Base-by-base conservation (phyloP, 2,113 vertebrate species). In the Chitala chitala region DNA sequence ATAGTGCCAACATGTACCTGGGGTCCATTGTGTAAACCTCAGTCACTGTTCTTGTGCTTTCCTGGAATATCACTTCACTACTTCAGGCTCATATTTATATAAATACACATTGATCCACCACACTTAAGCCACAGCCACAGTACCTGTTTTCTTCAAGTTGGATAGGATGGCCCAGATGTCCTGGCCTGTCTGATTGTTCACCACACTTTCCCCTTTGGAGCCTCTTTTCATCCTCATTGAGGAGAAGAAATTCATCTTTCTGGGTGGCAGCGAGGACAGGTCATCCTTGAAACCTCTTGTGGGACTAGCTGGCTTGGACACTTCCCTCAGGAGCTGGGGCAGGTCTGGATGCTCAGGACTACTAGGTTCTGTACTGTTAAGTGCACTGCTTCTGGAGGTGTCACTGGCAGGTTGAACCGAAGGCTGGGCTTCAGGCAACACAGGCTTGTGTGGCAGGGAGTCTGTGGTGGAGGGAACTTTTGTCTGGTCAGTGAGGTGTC, bases 71-170 rank as follows among this genome's bases (percentile, higher is more conserved):
- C n/a, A n/a, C n/a, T n/a, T n/a, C n/a, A n/a, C n/a, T n/a, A n/a
- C n/a, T n/a, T n/a, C n/a, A n/a, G n/a, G n/a, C n/a, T n/a, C n/a
- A n/a, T n/a, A n/a, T n/a, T n/a, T n/a, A n/a, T n/a, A n/a, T n/a
- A n/a, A n/a, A n/a, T n/a, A n/a, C n/a, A n/a, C n/a, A n/a, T n/a
- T n/a, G n/a, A n/a, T n/a, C n/a, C 48, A 51, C 48, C 48, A 51
- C 48, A 51, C 48, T 8, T 48, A 3, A 40, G 8, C 65, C 22
- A 69, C 31, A 55, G 7, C 10, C 0, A 42, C 13, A 24, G 40
- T 74, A 89, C 90, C 87, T 87, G 89, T 88, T 78, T 81, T 88
- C 33, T 81, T 81, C 68, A 91, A 80, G 64, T 87, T 88, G 72
- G 80, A 79, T 64, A 90, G 87, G 51, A 92, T 85, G 1, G 75